Conservation (phyloP, 2,888 invertebrate species). For the Lasioglossum malachurum region DNA sequence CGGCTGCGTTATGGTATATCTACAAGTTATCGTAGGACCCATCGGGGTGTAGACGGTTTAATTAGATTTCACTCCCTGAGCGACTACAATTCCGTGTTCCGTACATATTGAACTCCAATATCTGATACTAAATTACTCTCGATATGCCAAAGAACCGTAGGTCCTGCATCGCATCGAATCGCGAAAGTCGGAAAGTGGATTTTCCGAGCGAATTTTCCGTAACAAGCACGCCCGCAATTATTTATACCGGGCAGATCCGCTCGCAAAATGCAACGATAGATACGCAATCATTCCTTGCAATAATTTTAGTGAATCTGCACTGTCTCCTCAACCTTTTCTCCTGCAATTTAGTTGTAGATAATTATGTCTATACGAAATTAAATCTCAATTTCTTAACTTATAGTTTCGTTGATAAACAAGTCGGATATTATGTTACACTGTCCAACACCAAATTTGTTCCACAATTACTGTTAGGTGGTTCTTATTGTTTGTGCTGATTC, state of each 20-base stretch:
- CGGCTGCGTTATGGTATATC: slow-evolving; percentile 47
- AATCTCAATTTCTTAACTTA: too few relatives aligned
- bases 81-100: slow-evolving; percentile 43
- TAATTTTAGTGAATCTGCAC: neutral
- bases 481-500: too few relatives aligned
- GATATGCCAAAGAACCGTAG: slow-evolving; percentile 14
- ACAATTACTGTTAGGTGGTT: too few relatives aligned
- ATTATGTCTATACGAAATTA: too few relatives aligned
- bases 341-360: too few relatives aligned
- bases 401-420: too few relatives aligned
- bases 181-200: slow-evolving; percentile 1
- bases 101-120: slow-evolving; percentile 39
- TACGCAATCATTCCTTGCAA: too few relatives aligned
- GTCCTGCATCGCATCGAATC: neutral
- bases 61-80: slow-evolving; percentile 60
- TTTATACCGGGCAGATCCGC: neutral
- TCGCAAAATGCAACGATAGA: neutral
- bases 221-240: neutral
- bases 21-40: slow-evolving; percentile 58
- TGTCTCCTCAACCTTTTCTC: neutral
- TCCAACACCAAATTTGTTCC: too few relatives aligned
- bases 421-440: too few relatives aligned
- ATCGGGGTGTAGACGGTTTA: slow-evolving; percentile 61
- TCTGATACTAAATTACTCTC: slow-evolving; percentile 37
- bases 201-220: neutral